Evolutionary conservation across 1,140 invertebrate genomes (phyloP), one percentile per base, ranked within the genome.

Genomic region (Lasioglossum baleicum): DNA sequence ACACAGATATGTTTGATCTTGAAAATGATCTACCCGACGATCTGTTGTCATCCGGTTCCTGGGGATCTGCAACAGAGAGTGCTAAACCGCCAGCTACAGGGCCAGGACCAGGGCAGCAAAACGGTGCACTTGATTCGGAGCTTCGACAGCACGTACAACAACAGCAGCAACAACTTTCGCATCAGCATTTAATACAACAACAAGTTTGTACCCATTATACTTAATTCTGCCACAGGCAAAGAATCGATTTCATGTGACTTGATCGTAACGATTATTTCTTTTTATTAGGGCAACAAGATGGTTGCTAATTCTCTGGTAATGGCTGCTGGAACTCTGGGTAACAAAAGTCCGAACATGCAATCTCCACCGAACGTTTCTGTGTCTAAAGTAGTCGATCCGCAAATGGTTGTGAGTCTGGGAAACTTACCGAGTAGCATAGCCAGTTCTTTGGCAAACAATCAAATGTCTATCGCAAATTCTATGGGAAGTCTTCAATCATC

Each of bases 1-100:
- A 96, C 93, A 95, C 95, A 89, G 96, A 97, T 90, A 96, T 97
- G 95, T 97, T 97, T 91, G 96, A 97, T 93, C 94, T 98, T 92
- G 97, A 98, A 94, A 97, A 98, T 94, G 97, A 98, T 93, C 95
- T 99, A 80, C 98, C 98, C 53, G 97, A 98, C 94, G 98, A 98
- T 93, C 93, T 99, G 70, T 96, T 98, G 89, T 94, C 95, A 20
- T 94, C 95, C 44, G 94, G 94, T 64, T 95, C 95, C 82, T 97
- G 96, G 96, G 95, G 95, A 78, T 92, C 94, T 53, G 94, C 87
- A 92, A 95, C 87, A 83, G 94, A 89, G 90, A 94, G 87, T 90
- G 92, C 88, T 61, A 97, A 97, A 90, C 96, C 96, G 71, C 96
- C 95, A 3, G 96, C 95, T 40, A 95, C 96, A 86, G 96, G 96